Conservation (phyloP, 2,113 vertebrate genomes). For the Salvator merianae region DNA sequence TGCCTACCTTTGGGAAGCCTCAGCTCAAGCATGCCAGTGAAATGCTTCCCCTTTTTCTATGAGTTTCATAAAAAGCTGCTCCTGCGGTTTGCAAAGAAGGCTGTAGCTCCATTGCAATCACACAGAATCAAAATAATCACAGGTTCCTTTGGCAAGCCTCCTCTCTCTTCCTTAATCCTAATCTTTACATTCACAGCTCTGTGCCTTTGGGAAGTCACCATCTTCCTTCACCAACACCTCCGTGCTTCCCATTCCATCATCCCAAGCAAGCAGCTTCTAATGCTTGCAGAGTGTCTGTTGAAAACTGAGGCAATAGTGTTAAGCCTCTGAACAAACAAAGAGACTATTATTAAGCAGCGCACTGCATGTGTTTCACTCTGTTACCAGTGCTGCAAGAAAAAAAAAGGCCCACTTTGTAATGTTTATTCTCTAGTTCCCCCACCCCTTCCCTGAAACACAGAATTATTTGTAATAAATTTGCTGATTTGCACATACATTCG, state of each 20-base stretch:
- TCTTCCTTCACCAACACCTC: background rate
- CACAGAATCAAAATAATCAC: slow-evolving; percentile 17
- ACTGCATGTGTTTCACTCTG: background rate
- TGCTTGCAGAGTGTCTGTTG: rapidly evolving
- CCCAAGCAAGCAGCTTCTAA: background rate
- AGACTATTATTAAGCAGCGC: background rate
- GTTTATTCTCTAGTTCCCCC: background rate
- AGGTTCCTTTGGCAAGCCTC: slow-evolving; percentile 10
- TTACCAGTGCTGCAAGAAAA: background rate
- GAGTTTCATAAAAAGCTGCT: background rate
- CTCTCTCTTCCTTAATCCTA: slow-evolving; percentile 11
- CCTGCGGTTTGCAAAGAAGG: background rate
- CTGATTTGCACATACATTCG: background rate
- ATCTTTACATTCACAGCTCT: background rate
- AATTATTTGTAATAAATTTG: background rate
- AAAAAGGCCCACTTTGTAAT: background rate
- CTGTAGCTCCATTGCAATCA: background rate
- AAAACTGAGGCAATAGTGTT: background rate
- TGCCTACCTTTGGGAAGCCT: too few relatives aligned
- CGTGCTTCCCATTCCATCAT: background rate
- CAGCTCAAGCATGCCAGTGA: too few relatives aligned
- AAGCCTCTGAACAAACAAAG: background rate
- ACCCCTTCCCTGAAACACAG: background rate
- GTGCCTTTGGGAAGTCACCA: slow-evolving; percentile 17
- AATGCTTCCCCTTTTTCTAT: too few relatives aligned